Evolutionary conservation across 2,797 vertebrate genomes (phyloP), one percentile per base, ranked within the genome.

Genomic region (Bovichtus variegatus): DNA sequence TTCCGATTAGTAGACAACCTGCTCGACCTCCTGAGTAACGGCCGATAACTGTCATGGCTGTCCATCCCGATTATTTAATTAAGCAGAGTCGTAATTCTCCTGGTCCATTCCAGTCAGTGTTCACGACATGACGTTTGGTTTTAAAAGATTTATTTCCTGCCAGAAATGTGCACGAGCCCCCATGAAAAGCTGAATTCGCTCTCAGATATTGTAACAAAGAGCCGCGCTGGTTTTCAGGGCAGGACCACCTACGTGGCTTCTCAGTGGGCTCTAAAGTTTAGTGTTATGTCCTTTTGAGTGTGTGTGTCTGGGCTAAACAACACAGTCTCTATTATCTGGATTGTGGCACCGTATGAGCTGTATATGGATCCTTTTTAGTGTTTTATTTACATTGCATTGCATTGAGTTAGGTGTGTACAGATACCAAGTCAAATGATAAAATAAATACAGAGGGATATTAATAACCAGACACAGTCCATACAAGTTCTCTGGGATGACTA

Each of bases 321-420:
- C 60, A 63, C 21, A 19, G 9, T 65, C n/a, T 77, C 47, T 16
- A 41, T 84, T 75, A 57, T 53, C 77, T 51, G 47, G 47, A 78
- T 10, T 23, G 27, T 51, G 41, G 60, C 59, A 68, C 55, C 54
- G 55, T 64, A 18, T 66, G 54, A 86, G 61, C 74, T 25, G 21
- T 57, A 51, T 65, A 59, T 63, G 61, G 21, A 38, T 60, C 7
- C 2, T 2, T 19, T 25, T 57, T 25, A 21, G 40, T 27, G 44
- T 46, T 54, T 71, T 87, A 62, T 87, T 90, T 83, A 86, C 72
- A 51, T 27, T 66, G 41, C 60, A 60, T 36, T 69, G 44, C n/a
- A n/a, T n/a, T 23, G 41, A 51, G 13, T 60, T 29, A 46, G 38
- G 31, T 61, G 76, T 81, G 58, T 81, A 55, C 55, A 73, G 71